Base-by-base conservation (phyloP, 2,888 invertebrate species). In the Drosophila nigritarsus region DNA sequence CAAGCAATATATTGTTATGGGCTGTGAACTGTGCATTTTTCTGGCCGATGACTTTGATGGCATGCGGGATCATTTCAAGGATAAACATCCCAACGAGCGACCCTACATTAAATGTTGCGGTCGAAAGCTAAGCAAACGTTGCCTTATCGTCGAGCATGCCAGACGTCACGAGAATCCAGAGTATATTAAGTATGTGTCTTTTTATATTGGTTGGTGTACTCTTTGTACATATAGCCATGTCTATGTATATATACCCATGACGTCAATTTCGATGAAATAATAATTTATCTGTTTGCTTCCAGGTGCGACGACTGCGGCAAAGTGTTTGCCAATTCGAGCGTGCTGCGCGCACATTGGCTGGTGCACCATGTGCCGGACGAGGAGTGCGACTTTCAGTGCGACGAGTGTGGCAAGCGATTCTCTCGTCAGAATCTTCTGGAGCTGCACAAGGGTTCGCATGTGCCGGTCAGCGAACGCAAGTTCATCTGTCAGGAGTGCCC, bases 91-190 rank as follows among this genome's bases (percentile, higher is more conserved):
- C 2, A 80, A 78, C 34, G 80, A 85, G 5, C 87, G 90, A 13
- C 91, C 91, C 1, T 93, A 90, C 71, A 86, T 93, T 0, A 85
- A 91, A 42, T 93, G 93, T 58, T 93, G 93, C 54, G 92, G 92
- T 1, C 91, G 91, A 1, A 93, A 93, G 72, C 80, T 93, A 1
- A 92, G 90, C 56, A 92, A 92, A 66, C 90, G 92, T 24, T 90
- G 91, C 15, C 82, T 91, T 0, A 82, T 93, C 18, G 89, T 93
- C 3, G 93, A 93, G 58, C 93, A 93, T 72, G 92, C 93, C 3
- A 85, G 92, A 24, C 87, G 91, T n/a, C 93, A 93, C 69, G 83
- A 92, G 50, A 91, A 93, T 82, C 93, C 93, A 0, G 91, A 92
- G 55, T 91, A 91, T 51, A 93, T 92, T 20, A 93, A 92, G 93